Base-by-base conservation (phyloP, 2,113 vertebrate species). In the Nerophis ophidion region DNA sequence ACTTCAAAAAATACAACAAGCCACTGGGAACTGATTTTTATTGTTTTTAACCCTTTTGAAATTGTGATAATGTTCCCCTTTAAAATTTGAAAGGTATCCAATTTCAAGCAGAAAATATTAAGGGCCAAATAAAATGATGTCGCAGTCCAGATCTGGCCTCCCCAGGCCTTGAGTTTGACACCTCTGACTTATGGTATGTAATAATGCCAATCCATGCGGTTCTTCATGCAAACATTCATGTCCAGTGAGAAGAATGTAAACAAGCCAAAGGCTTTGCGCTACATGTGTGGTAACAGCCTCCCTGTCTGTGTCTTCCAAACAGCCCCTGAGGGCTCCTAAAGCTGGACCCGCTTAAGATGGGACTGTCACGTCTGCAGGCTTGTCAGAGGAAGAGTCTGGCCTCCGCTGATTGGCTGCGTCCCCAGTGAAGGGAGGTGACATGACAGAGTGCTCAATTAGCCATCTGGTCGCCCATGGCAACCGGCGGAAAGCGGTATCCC, bases 381-480 rank as follows among this genome's bases (percentile, higher is more conserved):
- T 19, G 68, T 65, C 64, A 17, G 74, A 36, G 49, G 71, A 74
- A 65, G 61, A 74, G 76, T 66, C 69, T 71, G 78, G 72, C 67
- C 77, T 55, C 70, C 38, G 63, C 74, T 57, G 82, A 88, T 84
- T 87, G 86, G 79, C 81, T 66, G 47, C 38, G 68, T 77, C 83
- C 79, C 86, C 74, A 60, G 81, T 54, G 82, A 70, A 71, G 79
- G 79, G 61, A 81, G n/a, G 75, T 65, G 76, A 82, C 80, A 86
- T 86, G 84, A 87, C 83, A 65, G 79, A 88, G 83, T 79, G 81
- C 75, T 84, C 85, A 83, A 83, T 88, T 85, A 88, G 77, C 80
- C 79, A 85, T 83, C 81, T 83, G 83, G 79, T 84, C 75, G 77
- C 80, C 83, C 75, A 75, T 79, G 66, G 80, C 80, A 81, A 76